Conservation (phyloP, 2,797 vertebrate species). For the Phoebastria nigripes region DNA sequence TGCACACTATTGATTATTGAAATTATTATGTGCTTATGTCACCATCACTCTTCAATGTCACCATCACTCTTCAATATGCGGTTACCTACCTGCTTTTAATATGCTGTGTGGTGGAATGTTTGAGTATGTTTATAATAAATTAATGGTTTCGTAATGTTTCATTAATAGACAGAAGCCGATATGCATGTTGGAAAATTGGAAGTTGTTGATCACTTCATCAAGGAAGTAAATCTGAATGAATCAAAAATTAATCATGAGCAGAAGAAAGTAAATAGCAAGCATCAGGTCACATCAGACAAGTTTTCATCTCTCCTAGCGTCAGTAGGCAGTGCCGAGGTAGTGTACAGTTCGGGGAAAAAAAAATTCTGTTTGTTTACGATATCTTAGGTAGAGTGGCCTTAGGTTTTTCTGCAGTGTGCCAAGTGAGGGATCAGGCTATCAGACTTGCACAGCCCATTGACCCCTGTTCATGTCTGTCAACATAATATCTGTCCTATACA, state of each 20-base stretch:
- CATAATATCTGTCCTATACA: fast-evolving
- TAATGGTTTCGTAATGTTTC: neutral
- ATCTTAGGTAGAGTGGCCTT: neutral
- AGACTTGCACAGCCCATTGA: neutral
- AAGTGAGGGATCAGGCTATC: neutral
- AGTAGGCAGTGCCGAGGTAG: slow-evolving; percentile 55
- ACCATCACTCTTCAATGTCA: neutral
- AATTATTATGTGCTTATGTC: neutral
- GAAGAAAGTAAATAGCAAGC: neutral
- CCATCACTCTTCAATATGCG: neutral
- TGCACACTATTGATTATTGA: neutral
- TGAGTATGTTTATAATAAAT: neutral
- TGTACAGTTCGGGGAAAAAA: neutral
- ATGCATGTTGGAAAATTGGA: slow-evolving; percentile 68
- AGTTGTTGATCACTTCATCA: slow-evolving; percentile 72
- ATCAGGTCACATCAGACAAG: neutral
- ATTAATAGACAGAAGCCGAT: slow-evolving; percentile 54
- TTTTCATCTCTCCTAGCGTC: neutral
- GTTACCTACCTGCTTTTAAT: neutral
- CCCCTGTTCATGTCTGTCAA: neutral
- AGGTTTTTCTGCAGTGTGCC: neutral
- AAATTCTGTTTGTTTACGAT: neutral
- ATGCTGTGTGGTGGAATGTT: neutral
- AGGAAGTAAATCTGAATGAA: slow-evolving; percentile 54
- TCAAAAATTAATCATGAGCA: neutral